Conservation (phyloP, 2,113 vertebrate species). For the Cervus canadensis region DNA sequence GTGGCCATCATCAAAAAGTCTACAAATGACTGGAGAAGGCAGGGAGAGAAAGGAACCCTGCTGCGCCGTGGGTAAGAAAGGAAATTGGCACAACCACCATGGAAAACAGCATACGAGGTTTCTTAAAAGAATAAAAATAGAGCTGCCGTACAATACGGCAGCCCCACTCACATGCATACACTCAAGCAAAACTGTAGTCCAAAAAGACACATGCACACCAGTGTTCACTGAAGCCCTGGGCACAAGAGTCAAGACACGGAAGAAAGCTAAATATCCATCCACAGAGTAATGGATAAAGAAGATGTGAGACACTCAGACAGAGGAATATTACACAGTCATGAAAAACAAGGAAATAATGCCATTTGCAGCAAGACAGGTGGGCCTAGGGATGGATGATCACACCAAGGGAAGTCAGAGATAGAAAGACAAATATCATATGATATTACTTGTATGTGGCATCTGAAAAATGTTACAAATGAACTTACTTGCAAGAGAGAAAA, state of each 20-base stretch:
- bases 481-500: neutral
- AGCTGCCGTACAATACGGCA: accelerated
- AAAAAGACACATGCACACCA: accelerated
- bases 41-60: neutral
- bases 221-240: accelerated
- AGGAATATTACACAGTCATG: neutral
- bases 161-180: neutral
- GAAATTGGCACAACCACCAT: accelerated
- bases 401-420: neutral
- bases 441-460: too few species aligned
- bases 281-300: too few species aligned
- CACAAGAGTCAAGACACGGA: neutral
- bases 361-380: neutral
- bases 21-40: accelerated
- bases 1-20: neutral
- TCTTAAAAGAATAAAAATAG: neutral
- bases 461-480: neutral
- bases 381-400: neutral
- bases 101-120: neutral
- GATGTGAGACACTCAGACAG: accelerated
- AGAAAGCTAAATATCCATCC: neutral
- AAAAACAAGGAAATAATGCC: neutral
- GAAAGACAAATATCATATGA: neutral
- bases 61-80: neutral
- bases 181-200: neutral